Evolutionary conservation across 35 echinoderm and acorn worm genomes (phyloP).

Genomic region (Ptychodera flava): DNA sequence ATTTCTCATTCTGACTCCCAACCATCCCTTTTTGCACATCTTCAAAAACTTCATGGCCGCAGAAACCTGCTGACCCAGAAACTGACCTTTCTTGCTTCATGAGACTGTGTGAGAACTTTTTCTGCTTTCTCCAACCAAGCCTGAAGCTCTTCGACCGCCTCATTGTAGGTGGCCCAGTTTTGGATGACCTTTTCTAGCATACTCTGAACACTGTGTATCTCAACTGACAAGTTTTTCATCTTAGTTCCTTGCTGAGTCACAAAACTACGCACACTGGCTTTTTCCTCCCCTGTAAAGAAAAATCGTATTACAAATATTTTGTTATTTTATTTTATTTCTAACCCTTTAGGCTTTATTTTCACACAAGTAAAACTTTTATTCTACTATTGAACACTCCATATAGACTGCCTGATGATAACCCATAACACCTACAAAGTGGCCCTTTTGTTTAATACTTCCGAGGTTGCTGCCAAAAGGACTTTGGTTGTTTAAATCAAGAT

Average conservation of each 20-base stretch:
- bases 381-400: too few species aligned
- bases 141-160: conserved; percentile 45
- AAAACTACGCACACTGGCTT: conserved; percentile 46
- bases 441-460: too few species aligned
- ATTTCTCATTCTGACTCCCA: too few species aligned
- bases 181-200: conserved; percentile 70
- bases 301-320: not conserved
- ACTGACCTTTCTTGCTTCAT: conserved; percentile 54
- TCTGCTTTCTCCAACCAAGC: conserved; percentile 71
- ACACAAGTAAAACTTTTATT: too few species aligned
- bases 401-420: too few species aligned
- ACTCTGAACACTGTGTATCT: conserved; percentile 57
- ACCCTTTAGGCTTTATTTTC: too few species aligned
- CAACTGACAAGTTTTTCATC: conserved; percentile 59
- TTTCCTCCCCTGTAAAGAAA: conserved; percentile 52
- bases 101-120: conserved; percentile 27
- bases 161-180: conserved; percentile 64
- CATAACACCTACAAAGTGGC: too few species aligned
- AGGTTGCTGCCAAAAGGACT: too few species aligned
- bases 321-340: not conserved
- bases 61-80: too few species aligned
- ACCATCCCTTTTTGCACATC: too few species aligned
- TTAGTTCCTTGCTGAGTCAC: conserved; percentile 64
- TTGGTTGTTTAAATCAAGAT: too few species aligned
- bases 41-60: too few species aligned